Percentiles rank a stretch among this genome's conserved stretches.
Conservation (phyloP, 2,113 vertebrate genomes). For the Macquaria ambigua region DNA sequence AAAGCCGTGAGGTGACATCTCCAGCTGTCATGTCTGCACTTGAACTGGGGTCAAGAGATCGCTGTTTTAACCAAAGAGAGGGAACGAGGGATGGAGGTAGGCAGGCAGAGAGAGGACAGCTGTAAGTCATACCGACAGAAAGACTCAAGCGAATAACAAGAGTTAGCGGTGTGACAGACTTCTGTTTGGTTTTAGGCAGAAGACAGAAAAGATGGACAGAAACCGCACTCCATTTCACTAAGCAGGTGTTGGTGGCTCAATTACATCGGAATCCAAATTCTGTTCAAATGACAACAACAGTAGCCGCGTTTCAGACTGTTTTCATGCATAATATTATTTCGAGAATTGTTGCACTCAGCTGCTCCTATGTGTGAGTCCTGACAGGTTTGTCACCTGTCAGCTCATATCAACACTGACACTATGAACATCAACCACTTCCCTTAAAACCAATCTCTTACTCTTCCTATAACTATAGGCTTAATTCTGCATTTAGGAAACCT, state of each 20-base stretch:
- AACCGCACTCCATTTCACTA: neutral
- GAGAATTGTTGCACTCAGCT: neutral
- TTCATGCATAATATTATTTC: neutral
- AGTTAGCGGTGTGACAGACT: neutral
- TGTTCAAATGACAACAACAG: neutral
- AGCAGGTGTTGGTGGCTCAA: neutral
- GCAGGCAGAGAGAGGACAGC: constrained; percentile 47
- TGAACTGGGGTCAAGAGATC: constrained; percentile 65
- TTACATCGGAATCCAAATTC: neutral
- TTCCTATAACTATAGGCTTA: neutral
- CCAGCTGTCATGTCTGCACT: constrained; percentile 66
- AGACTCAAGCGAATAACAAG: constrained; percentile 22
- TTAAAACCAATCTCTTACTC: neutral
- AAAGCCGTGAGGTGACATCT: constrained; percentile 61
- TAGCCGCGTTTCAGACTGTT: neutral
- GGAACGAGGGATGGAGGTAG: constrained; percentile 23
- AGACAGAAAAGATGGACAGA: neutral
- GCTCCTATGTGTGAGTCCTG: constrained; percentile 7
- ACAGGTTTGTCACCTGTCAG: constrained; percentile 45
- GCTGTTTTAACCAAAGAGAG: constrained; percentile 49
- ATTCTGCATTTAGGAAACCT: neutral
- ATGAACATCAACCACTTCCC: neutral
- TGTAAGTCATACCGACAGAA: constrained; percentile 52
- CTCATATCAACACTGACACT: constrained; percentile 7
- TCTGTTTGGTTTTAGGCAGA: neutral